Conservation (phyloP, 2,797 vertebrate genomes). For the Intellagama lesueurii region DNA sequence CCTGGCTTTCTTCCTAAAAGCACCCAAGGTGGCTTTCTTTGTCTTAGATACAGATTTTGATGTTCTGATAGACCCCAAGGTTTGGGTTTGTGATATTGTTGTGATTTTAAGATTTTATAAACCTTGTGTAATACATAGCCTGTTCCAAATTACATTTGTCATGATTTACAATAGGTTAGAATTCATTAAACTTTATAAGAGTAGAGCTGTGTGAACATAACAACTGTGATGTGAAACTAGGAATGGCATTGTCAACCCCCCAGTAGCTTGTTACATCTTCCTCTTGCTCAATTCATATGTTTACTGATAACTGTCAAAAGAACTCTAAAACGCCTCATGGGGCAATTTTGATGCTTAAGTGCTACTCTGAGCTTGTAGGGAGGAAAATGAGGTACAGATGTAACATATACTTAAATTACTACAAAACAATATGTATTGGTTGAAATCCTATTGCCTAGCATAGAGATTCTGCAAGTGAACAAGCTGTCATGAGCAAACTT, state of each 20-base stretch:
- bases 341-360: not conserved
- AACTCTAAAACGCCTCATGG: not conserved
- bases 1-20: too few relatives aligned
- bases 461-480: too few relatives aligned
- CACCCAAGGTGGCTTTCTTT: not conserved
- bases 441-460: too few relatives aligned
- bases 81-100: not conserved
- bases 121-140: not conserved
- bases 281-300: not conserved
- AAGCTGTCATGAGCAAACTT: not conserved
- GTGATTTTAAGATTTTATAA: not conserved
- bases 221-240: not conserved
- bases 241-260: not conserved
- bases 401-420: not conserved
- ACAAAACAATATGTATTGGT: not conserved
- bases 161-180: not conserved
- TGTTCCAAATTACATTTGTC: not conserved
- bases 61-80: slow-evolving; percentile 36
- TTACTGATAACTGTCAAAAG: not conserved
- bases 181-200: not conserved
- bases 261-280: not conserved
- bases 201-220: not conserved
- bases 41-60: not conserved
- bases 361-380: not conserved
- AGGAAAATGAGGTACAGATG: not conserved